phyloP scores from a whole-genome alignment of 1,140 invertebrate genomes.

The Solenopsis invicta region DNA sequence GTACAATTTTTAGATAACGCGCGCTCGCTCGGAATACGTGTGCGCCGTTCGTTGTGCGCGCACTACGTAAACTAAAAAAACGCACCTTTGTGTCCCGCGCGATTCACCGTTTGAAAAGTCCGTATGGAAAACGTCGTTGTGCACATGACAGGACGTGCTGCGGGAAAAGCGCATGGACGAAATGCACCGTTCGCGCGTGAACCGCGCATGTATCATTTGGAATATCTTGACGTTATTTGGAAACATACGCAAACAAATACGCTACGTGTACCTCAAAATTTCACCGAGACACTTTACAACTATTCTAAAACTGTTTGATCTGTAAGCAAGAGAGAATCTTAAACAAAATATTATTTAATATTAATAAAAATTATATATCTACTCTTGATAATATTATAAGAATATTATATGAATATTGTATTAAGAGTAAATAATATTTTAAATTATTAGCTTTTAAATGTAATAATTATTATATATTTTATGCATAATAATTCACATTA shows the following conservation, averaged over 20 bases:
- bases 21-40: neutral
- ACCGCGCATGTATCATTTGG: constrained; percentile 21
- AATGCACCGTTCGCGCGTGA: neutral
- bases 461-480: too few relatives aligned
- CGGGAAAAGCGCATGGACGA: neutral
- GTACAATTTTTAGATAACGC: neutral
- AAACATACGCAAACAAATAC: neutral
- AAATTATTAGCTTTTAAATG: too few relatives aligned
- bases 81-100: neutral
- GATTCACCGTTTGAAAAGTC: constrained; percentile 12
- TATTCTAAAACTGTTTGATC: constrained; percentile 13
- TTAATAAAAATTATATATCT: too few relatives aligned
- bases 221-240: constrained; percentile 19
- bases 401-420: too few relatives aligned
- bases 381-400: too few relatives aligned
- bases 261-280: constrained; percentile 20
- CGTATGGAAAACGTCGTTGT: constrained; percentile 21
- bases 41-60: neutral
- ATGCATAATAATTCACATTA: too few relatives aligned
- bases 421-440: too few relatives aligned
- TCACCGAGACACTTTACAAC: constrained; percentile 32
- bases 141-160: constrained; percentile 19
- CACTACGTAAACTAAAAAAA: constrained; percentile 30
- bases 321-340: too few relatives aligned
- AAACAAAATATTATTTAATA: too few relatives aligned